Conservation (phyloP, 2,113 vertebrate genomes). For the Grantiella picta region DNA sequence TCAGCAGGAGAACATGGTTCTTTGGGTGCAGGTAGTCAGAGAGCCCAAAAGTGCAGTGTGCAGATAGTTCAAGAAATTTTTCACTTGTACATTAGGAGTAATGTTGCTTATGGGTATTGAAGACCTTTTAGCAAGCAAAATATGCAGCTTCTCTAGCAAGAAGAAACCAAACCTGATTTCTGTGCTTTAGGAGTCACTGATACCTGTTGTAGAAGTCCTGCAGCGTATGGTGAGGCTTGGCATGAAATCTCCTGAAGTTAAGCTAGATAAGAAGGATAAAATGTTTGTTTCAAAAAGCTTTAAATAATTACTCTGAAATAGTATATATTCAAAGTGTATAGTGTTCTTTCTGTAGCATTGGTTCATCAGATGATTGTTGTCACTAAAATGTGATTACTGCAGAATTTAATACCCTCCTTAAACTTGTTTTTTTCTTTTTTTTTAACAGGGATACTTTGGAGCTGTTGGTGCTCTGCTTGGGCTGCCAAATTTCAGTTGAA, state of each 20-base stretch:
- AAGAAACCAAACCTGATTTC: not conserved
- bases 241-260: not conserved
- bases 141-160: not conserved
- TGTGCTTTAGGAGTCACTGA: not conserved
- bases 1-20: rapidly evolving
- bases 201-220: not conserved
- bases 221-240: not conserved
- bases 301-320: not conserved
- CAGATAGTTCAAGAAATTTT: not conserved
- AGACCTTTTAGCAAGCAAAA: not conserved
- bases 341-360: not conserved
- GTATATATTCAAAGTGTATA: not conserved
- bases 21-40: not conserved
- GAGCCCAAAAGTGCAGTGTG: not conserved
- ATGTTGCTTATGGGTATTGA: not conserved
- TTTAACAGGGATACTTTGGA: slow-evolving; percentile 80
- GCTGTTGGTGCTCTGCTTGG: slow-evolving; percentile 83
- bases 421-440: not conserved
- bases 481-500: slow-evolving; percentile 82
- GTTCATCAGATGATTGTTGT: not conserved
- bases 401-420: not conserved
- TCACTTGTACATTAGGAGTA: not conserved
- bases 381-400: not conserved
- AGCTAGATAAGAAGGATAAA: not conserved
- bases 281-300: not conserved